Evolutionary conservation across 2,797 vertebrate genomes (phyloP).

Genomic region (Echeneis naucrates): DNA sequence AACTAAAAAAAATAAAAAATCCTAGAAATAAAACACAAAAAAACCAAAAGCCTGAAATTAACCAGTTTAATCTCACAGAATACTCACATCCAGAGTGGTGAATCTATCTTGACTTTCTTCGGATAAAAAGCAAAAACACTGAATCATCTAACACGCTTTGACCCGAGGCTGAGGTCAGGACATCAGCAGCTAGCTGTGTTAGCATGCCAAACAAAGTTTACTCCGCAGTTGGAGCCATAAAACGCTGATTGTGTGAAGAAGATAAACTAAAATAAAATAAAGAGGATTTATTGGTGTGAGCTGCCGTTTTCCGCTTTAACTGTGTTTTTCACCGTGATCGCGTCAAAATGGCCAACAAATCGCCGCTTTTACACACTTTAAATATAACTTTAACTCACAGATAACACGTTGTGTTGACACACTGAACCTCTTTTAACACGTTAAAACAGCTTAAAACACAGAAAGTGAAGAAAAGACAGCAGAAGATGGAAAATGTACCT

Average conservation of each 20-base stretch:
- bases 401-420: accelerated
- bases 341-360: background rate
- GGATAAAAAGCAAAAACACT: too few species aligned
- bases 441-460: background rate
- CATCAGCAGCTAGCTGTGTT: background rate
- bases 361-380: background rate
- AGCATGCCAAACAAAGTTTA: slow-evolving; percentile 17
- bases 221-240: background rate
- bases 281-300: too few species aligned
- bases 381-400: accelerated
- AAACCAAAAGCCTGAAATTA: too few species aligned
- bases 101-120: background rate
- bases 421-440: accelerated
- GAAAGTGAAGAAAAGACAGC: background rate
- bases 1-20: too few species aligned
- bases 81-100: background rate
- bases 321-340: background rate
- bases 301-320: background rate
- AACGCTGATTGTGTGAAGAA: background rate
- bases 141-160: too few species aligned
- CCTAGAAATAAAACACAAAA: too few species aligned
- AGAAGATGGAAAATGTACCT: slow-evolving; percentile 29
- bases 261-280: background rate
- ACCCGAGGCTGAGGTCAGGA: background rate
- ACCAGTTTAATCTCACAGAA: background rate